phyloP scores from a whole-genome alignment of 1,140 invertebrate genomes.

The Antheraea pernyi region DNA sequence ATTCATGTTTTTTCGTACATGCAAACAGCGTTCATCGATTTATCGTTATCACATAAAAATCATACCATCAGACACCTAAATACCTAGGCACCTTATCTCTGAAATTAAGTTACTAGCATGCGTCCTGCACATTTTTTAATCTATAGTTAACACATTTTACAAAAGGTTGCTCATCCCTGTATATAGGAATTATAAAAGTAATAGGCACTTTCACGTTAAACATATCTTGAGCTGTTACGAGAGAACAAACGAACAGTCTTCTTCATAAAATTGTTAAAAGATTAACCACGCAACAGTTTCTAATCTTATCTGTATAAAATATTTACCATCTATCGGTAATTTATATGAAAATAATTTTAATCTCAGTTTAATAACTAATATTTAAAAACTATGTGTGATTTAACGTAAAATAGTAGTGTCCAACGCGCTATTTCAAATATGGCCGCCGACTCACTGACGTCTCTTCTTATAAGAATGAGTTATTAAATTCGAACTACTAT shows the following conservation, averaged over 20 bases:
- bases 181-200: conserved; percentile 11
- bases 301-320: not conserved
- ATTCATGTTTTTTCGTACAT: no score
- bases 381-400: not conserved
- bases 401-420: not conserved
- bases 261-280: not conserved
- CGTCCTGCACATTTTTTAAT: no score
- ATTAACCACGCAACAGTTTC: not conserved
- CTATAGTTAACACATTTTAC: no score
- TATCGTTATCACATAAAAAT: no score
- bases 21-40: no score
- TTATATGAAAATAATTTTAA: not conserved
- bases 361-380: not conserved
- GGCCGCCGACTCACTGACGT: no score
- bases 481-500: no score
- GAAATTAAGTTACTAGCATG: no score
- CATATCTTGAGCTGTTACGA: not conserved
- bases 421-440: no score
- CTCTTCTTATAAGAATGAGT: no score
- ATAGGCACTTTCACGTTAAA: not conserved
- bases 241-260: not conserved
- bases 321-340: not conserved
- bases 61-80: no score
- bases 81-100: no score
- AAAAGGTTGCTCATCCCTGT: conserved; percentile 9